Base-by-base conservation (phyloP, 2,888 invertebrate genomes). In the Thera obeliscata region DNA sequence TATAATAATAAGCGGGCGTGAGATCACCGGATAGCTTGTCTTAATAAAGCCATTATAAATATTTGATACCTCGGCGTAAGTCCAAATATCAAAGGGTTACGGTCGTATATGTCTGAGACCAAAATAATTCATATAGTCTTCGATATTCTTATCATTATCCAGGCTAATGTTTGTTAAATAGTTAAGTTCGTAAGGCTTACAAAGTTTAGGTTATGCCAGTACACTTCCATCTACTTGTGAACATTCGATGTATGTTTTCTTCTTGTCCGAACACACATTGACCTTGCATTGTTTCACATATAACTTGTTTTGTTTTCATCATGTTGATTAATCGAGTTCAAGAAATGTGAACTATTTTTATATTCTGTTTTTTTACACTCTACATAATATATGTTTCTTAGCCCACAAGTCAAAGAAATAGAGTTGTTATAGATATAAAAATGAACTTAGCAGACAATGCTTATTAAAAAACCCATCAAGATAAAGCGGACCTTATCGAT, bases 41-140 rank as follows among this genome's bases (percentile, higher is more conserved):
- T 92, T 92, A 91, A 93, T 93, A 92, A 91, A 93, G 93, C 88
- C 90, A 93, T 93, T 93, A 93, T 89, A 92, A 88, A 92, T 91
- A 91, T 91, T 88, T 89, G 88, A 90, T 89, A 86, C 86, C 82
- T 85, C 86, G 81, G 81, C 81, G 85, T 87, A 85, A 82, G 84
- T 86, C 81, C 84, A 84, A 81, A 90, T 88, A 84, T 85, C 86
- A 88, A 88, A 88, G 86, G 84, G 85, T 87, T 46, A 38, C 38
- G 79, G 81, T 64, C 12, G 38, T 54, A 78, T 65, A 81, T 82
- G 80, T 83, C 80, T 78, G 76, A 80, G 76, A 81, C 77, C 78
- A 82, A 74, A 82, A 82, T 83, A 78, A 81, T 78, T 81, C 80
- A 79, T 77, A 81, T 0, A n/a, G 8, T 2, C 33, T 33, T 9